A percentile compares a stretch with the other conserved stretches of the same genome.
Evolutionary conservation across 2,113 vertebrate genomes (phyloP).

Genomic region (Toxotes jaculatrix): DNA sequence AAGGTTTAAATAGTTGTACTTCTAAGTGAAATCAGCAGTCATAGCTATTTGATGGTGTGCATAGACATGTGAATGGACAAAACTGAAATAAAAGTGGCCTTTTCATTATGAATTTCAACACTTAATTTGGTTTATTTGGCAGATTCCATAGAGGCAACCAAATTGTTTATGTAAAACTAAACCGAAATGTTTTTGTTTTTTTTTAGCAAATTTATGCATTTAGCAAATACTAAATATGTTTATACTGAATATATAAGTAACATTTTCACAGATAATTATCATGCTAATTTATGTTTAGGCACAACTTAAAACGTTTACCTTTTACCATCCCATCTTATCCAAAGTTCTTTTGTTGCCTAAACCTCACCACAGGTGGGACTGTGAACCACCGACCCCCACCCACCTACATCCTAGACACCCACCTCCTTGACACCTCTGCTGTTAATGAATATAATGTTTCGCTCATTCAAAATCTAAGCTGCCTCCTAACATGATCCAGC

Average conservation of each 20-base stretch:
- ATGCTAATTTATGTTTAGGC: too few relatives aligned
- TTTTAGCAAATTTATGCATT: too few relatives aligned
- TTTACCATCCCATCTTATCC: too few relatives aligned
- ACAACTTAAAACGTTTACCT: too few relatives aligned
- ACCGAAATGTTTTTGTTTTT: too few relatives aligned
- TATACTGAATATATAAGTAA: too few relatives aligned
- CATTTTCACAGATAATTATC: too few relatives aligned
- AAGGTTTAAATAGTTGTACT: background rate
- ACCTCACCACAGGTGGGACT: too few relatives aligned
- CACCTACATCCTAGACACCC: background rate
- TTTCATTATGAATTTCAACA: background rate
- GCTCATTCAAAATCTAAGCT: background rate
- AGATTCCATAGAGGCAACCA: background rate
- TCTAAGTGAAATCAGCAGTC: background rate
- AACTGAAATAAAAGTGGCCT: background rate
- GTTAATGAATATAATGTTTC: background rate
- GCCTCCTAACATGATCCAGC: background rate
- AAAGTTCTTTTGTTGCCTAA: too few relatives aligned
- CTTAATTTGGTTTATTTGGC: slow-evolving; percentile 8
- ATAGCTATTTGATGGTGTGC: background rate
- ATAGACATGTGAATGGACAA: background rate
- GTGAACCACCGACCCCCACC: too few relatives aligned
- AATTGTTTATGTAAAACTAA: background rate
- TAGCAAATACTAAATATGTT: too few relatives aligned
- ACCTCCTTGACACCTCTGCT: too few relatives aligned